Percentiles rank a stretch among this genome's conserved stretches.
These are phyloP conservation scores for Athripsodes cinereus DNA, from an alignment of 2,888 invertebrate genomes.

Conservation along the genomic window DNA sequence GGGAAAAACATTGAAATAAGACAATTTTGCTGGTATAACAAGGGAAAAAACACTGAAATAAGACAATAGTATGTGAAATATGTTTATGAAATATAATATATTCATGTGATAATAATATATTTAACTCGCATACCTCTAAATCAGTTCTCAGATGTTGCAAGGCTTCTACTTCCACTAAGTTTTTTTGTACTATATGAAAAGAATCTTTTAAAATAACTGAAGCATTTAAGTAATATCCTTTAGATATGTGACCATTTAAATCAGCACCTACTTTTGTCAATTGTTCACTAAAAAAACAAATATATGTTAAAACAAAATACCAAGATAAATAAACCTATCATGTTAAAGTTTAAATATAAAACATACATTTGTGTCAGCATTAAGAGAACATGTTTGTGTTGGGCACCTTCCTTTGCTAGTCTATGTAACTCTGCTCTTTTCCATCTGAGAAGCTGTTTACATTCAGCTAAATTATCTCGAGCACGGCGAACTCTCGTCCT, in stretches of 20 bases:
- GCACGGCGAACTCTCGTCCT: slow-evolving; percentile 42
- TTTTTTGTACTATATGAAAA: slow-evolving; percentile 68
- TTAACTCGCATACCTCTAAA: slow-evolving; percentile 49
- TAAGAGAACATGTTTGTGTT: slow-evolving; percentile 85
- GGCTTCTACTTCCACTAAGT: slow-evolving; percentile 76
- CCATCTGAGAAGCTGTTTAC: slow-evolving; percentile 67
- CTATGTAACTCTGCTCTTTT: slow-evolving; percentile 88
- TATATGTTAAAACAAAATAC: not conserved
- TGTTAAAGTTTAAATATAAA: no score
- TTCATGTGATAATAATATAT: not conserved
- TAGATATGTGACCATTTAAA: slow-evolving; percentile 56
- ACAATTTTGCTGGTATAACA: no score
- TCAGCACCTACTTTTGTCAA: slow-evolving; percentile 67
- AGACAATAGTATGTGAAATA: not conserved
- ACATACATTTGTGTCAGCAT: slow-evolving; percentile 84
- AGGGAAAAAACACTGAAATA: not conserved
- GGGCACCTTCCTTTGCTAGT: slow-evolving; percentile 93
- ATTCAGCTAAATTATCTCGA: slow-evolving; percentile 41
- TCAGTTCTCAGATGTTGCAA: slow-evolving; percentile 73
- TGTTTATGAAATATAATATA: not conserved
- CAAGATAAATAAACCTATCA: no score
- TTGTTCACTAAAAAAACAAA: slow-evolving; percentile 53
- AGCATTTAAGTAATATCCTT: slow-evolving; percentile 79
- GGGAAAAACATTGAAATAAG: no score
- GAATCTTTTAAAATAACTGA: slow-evolving; percentile 60